Evolutionary conservation across 2,113 vertebrate genomes (phyloP).

Genomic region (Lanius collurio): DNA sequence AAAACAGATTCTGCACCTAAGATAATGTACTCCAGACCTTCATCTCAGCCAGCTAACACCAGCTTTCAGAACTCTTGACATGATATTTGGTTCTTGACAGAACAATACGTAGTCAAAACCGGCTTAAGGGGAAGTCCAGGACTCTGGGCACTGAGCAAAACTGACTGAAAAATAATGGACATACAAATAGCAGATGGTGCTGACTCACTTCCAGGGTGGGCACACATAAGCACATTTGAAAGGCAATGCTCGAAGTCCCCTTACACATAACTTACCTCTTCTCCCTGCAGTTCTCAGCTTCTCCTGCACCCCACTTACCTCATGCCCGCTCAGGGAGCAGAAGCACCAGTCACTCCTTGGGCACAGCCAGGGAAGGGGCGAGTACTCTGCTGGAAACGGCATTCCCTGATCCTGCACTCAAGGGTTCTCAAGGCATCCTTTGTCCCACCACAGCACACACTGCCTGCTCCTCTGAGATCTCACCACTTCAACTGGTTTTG

Average conservation of each 20-base stretch:
- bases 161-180: not conserved
- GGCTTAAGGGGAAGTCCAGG: not conserved
- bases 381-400: not conserved
- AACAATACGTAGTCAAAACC: not conserved
- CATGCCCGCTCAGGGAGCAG: not conserved
- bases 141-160: not conserved
- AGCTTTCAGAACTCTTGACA: not conserved
- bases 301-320: not conserved
- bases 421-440: fast-evolving
- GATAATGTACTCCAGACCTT: not conserved
- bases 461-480: not conserved
- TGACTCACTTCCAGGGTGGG: not conserved
- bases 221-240: not conserved
- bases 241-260: not conserved
- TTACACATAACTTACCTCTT: too few species aligned
- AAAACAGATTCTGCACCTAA: not conserved
- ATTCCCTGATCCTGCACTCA: not conserved
- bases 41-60: not conserved
- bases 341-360: not conserved
- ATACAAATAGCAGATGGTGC: not conserved
- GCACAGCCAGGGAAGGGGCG: not conserved
- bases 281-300: not conserved
- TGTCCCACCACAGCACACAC: not conserved
- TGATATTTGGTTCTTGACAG: not conserved
- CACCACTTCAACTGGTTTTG: not conserved